Percentiles rank a stretch among this genome's conserved stretches.
phyloP scores from a whole-genome alignment of 2,888 invertebrate species.

The Colostygia pectinataria region DNA sequence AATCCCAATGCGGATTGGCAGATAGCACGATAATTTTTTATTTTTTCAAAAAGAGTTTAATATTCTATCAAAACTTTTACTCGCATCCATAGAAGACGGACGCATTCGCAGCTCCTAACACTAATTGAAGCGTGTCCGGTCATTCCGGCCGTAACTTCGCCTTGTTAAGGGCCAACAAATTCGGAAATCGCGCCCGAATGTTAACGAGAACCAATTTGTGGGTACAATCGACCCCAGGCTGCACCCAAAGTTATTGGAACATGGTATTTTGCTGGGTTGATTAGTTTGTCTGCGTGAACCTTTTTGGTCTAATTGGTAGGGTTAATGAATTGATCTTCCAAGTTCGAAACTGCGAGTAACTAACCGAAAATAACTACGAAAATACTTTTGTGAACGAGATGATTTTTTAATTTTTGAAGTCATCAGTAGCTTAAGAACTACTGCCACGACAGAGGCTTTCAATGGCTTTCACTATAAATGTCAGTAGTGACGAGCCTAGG shows the following conservation, averaged over 20 bases:
- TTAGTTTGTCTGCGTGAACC: constrained; percentile 53
- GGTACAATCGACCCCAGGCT: constrained; percentile 39
- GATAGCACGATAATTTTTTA: constrained; percentile 17
- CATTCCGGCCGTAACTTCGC: constrained; percentile 69
- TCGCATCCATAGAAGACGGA: constrained; percentile 41
- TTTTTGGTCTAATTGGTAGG: constrained; percentile 31
- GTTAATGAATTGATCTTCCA: constrained; percentile 29
- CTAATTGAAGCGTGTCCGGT: constrained; percentile 78
- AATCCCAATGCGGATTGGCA: no score
- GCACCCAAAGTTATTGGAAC: constrained; percentile 44
- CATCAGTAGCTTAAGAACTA: no score
- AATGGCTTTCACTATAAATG: no score
- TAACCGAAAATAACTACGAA: constrained; percentile 15
- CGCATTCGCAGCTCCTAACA: constrained; percentile 47
- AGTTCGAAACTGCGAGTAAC: constrained; percentile 13
- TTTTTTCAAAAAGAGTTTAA: no score
- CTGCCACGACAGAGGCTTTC: no score
- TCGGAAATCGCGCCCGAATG: constrained; percentile 76
- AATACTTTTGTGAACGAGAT: no score
- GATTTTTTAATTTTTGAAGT: no score
- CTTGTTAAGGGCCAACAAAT: constrained; percentile 74
- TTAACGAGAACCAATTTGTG: constrained; percentile 77
- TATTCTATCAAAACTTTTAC: no score
- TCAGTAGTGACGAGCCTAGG: no score
- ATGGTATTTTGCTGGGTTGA: constrained; percentile 63